Conservation (phyloP, 2,888 invertebrate species). For the Heliconius cydno region DNA sequence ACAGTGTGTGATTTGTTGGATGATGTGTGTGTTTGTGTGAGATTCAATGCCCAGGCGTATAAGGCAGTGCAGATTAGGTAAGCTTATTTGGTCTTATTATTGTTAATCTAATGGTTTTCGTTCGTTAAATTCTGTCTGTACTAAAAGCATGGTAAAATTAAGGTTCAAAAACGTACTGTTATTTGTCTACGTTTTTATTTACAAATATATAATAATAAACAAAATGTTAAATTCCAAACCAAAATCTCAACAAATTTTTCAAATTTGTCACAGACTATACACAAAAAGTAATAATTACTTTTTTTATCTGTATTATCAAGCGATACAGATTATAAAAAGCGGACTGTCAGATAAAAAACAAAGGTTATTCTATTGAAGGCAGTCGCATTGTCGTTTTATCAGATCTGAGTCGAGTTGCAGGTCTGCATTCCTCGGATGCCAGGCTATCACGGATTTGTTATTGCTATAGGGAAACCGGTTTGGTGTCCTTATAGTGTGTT, state of each 20-base stretch:
- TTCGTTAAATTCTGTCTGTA: background rate
- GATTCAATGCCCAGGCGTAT: constrained; percentile 62
- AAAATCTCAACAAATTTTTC: background rate
- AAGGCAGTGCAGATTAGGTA: constrained; percentile 55
- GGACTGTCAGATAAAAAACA: constrained; percentile 32
- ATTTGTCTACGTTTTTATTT: background rate
- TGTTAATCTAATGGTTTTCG: background rate
- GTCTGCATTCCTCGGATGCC: constrained; percentile 57
- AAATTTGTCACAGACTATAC: constrained; percentile 20
- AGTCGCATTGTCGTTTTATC: constrained; percentile 51
- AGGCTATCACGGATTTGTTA: constrained; percentile 55
- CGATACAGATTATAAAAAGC: constrained; percentile 9
- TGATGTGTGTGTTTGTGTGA: constrained; percentile 52
- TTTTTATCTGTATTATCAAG: constrained; percentile 27
- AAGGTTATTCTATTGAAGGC: constrained; percentile 40
- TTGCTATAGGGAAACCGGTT: constrained; percentile 62
- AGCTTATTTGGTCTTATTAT: constrained; percentile 43
- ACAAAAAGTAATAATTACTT: background rate
- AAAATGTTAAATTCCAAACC: background rate
- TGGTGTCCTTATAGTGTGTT: constrained; percentile 58
- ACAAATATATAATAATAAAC: background rate
- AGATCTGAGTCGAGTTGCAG: constrained; percentile 47
- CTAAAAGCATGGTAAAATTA: background rate
- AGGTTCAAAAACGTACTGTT: background rate
- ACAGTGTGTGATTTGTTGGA: constrained; percentile 43